Conservation (phyloP, 2,113 vertebrate species). For the Colossoma macropomum region DNA sequence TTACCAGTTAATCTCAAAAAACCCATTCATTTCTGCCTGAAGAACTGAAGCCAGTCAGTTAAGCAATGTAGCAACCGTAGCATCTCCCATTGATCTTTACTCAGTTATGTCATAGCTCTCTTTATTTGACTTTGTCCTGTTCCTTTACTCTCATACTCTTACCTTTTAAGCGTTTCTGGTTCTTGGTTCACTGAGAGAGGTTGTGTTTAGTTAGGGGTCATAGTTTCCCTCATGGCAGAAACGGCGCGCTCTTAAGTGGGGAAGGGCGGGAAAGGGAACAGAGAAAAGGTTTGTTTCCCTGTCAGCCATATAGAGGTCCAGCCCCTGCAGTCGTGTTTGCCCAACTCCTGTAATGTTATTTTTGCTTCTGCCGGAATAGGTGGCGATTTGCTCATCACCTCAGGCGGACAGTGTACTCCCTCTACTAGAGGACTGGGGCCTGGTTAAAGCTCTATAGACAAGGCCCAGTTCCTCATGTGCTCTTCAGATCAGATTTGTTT, state of each 20-base stretch:
- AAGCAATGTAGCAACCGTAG: not conserved
- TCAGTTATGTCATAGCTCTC: not conserved
- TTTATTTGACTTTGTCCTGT: not conserved
- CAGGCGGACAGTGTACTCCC: not conserved
- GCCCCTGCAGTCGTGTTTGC: slow-evolving; percentile 35
- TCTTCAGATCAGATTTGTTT: not conserved
- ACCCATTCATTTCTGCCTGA: too few relatives aligned
- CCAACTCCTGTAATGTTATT: slow-evolving; percentile 35
- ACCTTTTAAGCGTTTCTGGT: not conserved
- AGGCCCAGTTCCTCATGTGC: not conserved
- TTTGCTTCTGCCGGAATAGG: slow-evolving; percentile 24
- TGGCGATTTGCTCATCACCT: slow-evolving; percentile 32
- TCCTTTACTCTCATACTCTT: not conserved
- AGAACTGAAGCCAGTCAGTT: not conserved
- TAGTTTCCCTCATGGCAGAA: slow-evolving; percentile 31
- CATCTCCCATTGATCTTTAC: not conserved
- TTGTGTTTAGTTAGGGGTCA: slow-evolving; percentile 35
- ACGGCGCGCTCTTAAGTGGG: slow-evolving; percentile 4
- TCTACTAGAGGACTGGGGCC: not conserved
- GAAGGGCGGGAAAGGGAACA: slow-evolving; percentile 45
- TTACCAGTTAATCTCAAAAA: too few relatives aligned
- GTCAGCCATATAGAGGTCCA: not conserved
- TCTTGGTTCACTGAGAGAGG: not conserved
- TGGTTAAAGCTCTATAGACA: not conserved
- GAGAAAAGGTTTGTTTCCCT: slow-evolving; percentile 48